Conservation (phyloP, 2,113 vertebrate genomes). For the Zeus faber region DNA sequence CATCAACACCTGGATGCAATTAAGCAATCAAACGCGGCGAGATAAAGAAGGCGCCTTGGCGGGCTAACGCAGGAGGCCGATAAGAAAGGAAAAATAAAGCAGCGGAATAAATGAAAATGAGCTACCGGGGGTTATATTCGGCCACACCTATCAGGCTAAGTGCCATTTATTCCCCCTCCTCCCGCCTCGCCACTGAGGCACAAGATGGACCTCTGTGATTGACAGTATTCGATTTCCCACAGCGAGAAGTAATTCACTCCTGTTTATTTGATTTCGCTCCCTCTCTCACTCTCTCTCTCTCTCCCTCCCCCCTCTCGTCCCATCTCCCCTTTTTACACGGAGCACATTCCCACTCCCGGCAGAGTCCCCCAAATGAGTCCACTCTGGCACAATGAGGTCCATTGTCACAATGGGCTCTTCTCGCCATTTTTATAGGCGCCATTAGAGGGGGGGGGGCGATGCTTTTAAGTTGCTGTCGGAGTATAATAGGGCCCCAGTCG, state of each 20-base stretch:
- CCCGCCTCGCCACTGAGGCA: conserved; percentile 16
- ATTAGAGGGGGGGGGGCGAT: conserved; percentile 51
- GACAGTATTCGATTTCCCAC: conserved; percentile 45
- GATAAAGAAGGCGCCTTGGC: not conserved
- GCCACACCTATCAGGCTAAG: conserved; percentile 19
- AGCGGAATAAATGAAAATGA: not conserved
- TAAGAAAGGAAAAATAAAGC: not conserved
- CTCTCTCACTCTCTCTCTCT: conserved; percentile 20
- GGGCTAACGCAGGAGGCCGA: conserved; percentile 6
- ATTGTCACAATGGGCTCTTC: conserved; percentile 55
- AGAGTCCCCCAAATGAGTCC: conserved; percentile 55
- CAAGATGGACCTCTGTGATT: conserved; percentile 44
- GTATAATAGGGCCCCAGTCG: conserved; percentile 56
- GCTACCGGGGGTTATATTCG: conserved; percentile 13
- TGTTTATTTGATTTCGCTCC: conserved; percentile 55
- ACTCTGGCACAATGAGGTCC: conserved; percentile 54
- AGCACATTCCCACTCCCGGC: conserved; percentile 39
- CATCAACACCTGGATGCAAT: conserved; percentile 27
- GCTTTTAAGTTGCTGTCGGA: conserved; percentile 71
- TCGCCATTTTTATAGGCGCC: conserved; percentile 61
- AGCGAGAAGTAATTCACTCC: conserved; percentile 44
- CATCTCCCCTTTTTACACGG: conserved; percentile 28
- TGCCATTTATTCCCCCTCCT: conserved; percentile 20
- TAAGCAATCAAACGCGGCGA: conserved; percentile 13
- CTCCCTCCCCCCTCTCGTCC: conserved; percentile 13